Conservation (phyloP, 2,888 invertebrate species). For the Sphaerophoria rueppellii region DNA sequence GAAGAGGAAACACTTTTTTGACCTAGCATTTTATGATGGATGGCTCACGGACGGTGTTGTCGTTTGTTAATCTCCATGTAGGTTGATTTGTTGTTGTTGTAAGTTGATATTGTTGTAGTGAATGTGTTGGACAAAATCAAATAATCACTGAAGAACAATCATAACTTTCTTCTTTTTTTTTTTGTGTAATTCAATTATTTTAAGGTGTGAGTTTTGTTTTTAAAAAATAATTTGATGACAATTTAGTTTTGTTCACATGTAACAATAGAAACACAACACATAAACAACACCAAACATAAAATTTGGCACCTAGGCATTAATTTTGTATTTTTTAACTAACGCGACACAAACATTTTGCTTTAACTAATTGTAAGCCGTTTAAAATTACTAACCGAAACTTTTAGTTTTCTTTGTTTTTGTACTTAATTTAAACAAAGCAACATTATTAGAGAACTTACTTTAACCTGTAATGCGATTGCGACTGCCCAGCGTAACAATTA, state of each 20-base stretch:
- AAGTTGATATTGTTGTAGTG: constrained; percentile 48
- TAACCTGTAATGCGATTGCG: constrained; percentile 65
- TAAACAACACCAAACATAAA: constrained; percentile 57
- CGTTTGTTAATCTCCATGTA: constrained; percentile 37
- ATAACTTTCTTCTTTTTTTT: too few species aligned
- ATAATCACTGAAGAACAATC: constrained; percentile 52
- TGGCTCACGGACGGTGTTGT: constrained; percentile 44
- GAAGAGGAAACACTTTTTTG: constrained; percentile 42
- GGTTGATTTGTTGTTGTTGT: constrained; percentile 53
- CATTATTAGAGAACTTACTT: constrained; percentile 66
- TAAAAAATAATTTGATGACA: not conserved
- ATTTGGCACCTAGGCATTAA: constrained; percentile 21
- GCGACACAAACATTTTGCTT: constrained; percentile 38
- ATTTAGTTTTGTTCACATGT: constrained; percentile 49
- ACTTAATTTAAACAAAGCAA: constrained; percentile 41
- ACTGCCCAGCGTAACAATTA: constrained; percentile 73
- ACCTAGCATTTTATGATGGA: constrained; percentile 20
- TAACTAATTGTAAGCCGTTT: constrained; percentile 39
- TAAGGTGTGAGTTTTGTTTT: constrained; percentile 2
- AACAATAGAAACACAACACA: constrained; percentile 70
- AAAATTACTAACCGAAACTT: constrained; percentile 12
- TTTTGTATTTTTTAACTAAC: constrained; percentile 16
- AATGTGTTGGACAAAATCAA: constrained; percentile 68
- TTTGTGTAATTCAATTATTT: constrained; percentile 50
- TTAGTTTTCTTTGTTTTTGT: constrained; percentile 28